phyloP scores from a whole-genome alignment of 2,797 vertebrate species.

The Sylvilagus floridanus region DNA sequence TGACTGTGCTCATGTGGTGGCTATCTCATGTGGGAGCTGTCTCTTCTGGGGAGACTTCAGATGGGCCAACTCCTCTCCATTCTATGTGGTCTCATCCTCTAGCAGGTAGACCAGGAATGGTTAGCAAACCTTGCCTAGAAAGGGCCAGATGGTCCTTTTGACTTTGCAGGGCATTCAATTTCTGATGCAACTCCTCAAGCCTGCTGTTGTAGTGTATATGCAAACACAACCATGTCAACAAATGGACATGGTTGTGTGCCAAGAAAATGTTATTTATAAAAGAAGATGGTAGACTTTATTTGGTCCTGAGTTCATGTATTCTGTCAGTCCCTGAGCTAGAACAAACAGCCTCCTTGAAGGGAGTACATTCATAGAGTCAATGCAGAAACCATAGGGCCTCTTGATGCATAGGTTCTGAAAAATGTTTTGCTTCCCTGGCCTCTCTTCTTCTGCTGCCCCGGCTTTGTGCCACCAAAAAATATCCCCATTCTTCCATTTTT shows the following conservation, averaged over 20 bases:
- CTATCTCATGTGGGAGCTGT: not conserved
- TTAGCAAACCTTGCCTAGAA: not conserved
- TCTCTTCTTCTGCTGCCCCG: not conserved
- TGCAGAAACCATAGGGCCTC: not conserved
- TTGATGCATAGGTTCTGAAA: not conserved
- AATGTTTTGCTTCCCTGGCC: not conserved
- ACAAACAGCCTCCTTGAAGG: not conserved
- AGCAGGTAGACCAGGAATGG: not conserved
- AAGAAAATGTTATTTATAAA: slow-evolving; percentile 31
- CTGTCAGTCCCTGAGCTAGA: not conserved
- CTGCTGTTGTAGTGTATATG: not conserved
- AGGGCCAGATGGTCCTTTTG: not conserved
- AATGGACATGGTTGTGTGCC: not conserved
- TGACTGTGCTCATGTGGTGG: not conserved
- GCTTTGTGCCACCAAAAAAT: not conserved
- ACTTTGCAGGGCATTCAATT: not conserved
- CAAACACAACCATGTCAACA: not conserved
- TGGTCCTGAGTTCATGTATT: not conserved
- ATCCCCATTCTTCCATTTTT: not conserved
- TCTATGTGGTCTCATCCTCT: not conserved
- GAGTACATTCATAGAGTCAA: not conserved
- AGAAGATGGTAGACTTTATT: not conserved
- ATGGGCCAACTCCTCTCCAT: not conserved
- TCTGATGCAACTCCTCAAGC: not conserved
- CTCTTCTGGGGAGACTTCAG: not conserved